A percentile compares a stretch with the other conserved stretches of the same genome.
Conservation (phyloP, 2,113 vertebrate genomes). For the Ictalurus furcatus region DNA sequence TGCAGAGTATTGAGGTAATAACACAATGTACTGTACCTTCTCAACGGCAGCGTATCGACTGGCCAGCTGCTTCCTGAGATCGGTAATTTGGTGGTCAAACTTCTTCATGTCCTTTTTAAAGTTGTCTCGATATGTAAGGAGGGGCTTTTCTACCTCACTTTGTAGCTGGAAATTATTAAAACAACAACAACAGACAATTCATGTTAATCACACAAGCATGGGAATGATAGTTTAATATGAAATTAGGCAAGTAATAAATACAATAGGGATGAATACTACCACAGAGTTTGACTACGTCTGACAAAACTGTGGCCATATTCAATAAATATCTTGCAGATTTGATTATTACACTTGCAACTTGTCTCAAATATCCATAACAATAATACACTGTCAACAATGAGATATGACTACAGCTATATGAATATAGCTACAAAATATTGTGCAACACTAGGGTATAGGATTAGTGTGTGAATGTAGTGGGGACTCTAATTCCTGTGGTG, state of each 20-base stretch:
- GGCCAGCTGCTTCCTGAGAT: slow-evolving; percentile 91
- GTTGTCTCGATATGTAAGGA: slow-evolving; percentile 92
- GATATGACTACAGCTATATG: neutral
- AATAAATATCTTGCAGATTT: neutral
- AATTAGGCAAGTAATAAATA: neutral
- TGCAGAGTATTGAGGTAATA: neutral
- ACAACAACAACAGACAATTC: neutral
- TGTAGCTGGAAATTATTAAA: slow-evolving; percentile 80
- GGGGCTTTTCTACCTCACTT: slow-evolving; percentile 94
- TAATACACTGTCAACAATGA: neutral
- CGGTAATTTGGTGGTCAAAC: slow-evolving; percentile 92
- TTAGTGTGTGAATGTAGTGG: neutral
- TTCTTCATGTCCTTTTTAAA: slow-evolving; percentile 99
- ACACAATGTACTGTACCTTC: slow-evolving; percentile 72
- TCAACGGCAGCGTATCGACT: slow-evolving; percentile 85
- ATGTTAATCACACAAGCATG: neutral
- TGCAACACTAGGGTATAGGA: neutral
- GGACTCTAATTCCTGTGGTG: neutral
- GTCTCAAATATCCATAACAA: neutral
- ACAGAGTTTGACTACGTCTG: neutral
- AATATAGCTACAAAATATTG: neutral
- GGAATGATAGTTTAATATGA: neutral
- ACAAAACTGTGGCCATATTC: neutral
- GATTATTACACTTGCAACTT: neutral
- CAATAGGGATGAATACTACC: too few relatives aligned